Base-by-base conservation (phyloP, 2,113 vertebrate species). In the Tychaedon coryphoeus region DNA sequence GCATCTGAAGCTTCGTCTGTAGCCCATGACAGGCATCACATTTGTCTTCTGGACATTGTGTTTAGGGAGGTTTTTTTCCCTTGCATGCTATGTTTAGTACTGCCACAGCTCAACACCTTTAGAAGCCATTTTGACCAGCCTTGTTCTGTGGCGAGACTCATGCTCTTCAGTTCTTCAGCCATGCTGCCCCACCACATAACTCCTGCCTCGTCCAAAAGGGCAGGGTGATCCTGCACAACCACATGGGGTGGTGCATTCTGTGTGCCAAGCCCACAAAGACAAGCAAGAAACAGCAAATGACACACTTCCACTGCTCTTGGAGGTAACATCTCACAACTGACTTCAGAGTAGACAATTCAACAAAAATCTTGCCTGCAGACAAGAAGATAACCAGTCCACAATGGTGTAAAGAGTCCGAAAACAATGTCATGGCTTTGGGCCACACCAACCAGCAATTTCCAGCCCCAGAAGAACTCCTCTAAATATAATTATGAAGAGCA, bases 101-200 rank as follows among this genome's bases (percentile, higher is more conserved):
- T 36, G 38, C 15, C 28, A 40, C 31, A 69, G 38, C 43, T 60
- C 40, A 71, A 19, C 24, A 43, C 12, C 36, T 75, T 91, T 87
- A 85, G 83, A 75, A 75, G 61, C 14, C n/a, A 24, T 74, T 90
- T 61, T 47, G 19, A 65, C 3, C 22, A 67, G 33, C 25, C 34
- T 51, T 57, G 5, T 20, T 87, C 31, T 57, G 29, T 14, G 6
- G 45, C 33, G 31, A 81, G 10, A 10, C 7, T 8, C 3, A 1
- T 40, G 43, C 43, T 84, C 31, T n/a, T 51, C 65, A 40, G 43
- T 38, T 84, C 31, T n/a, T 51, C 65, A 40, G 70, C 29, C 36
- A 22, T 26, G 12, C 23, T 40, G 11, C 17, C 29, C 56, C 9
- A 4, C 4, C 36, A 20, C 0, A 0, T 24, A 34, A 38, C 42